Conservation (phyloP, 2,797 vertebrate genomes). For the Argyrosomus regius region DNA sequence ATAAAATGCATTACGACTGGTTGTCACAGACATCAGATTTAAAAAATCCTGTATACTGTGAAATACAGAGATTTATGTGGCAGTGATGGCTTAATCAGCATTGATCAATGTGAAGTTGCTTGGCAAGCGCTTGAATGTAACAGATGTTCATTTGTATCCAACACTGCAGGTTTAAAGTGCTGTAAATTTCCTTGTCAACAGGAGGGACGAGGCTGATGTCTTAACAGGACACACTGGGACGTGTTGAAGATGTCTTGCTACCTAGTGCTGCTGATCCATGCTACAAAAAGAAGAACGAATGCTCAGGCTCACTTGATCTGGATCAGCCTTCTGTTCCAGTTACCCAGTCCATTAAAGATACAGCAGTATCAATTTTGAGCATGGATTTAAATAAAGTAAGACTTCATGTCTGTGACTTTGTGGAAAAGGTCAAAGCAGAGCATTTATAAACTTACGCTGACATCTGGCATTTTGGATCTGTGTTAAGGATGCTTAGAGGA, state of each 20-base stretch:
- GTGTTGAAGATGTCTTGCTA: constrained; percentile 5
- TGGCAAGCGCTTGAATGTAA: too few species aligned
- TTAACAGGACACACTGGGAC: neutral
- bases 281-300: neutral
- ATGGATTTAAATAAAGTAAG: neutral
- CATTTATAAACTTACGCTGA: neutral
- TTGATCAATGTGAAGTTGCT: too few species aligned
- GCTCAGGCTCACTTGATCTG: constrained; percentile 7
- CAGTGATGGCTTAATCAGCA: too few species aligned
- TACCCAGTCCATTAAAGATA: neutral
- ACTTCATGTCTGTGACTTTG: neutral
- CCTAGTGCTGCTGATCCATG: constrained; percentile 14
- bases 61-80: too few species aligned
- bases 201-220: neutral
- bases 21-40: too few species aligned
- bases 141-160: too few species aligned
- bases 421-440: neutral
- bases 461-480: constrained; percentile 15
- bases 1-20: too few species aligned
- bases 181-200: neutral
- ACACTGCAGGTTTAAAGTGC: too few species aligned
- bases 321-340: neutral
- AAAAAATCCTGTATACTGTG: too few species aligned
- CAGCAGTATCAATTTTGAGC: neutral
- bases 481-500: neutral